Percentiles rank a stretch among this genome's conserved stretches.
Conservation (phyloP, 1,140 invertebrate genomes). For the Apolygus lucorum region DNA sequence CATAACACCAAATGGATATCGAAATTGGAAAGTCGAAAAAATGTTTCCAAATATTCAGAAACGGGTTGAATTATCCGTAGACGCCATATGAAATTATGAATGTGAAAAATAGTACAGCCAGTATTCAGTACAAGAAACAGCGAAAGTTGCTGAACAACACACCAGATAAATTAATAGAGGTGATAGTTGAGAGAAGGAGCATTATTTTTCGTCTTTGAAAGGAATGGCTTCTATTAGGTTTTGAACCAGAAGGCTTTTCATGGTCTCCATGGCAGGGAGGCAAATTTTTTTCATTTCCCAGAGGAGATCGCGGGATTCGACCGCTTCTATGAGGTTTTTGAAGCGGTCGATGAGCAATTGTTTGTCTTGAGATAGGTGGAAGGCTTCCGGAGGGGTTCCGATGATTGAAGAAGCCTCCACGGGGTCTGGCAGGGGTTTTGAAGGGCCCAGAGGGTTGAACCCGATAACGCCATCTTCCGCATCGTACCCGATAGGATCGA, state of each 20-base stretch:
- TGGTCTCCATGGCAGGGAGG: not conserved
- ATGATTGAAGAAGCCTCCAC: not conserved
- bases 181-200: not conserved
- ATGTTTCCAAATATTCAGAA: not conserved
- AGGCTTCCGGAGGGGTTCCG: not conserved
- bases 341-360: not conserved
- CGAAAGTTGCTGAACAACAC: not conserved
- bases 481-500: too few relatives aligned
- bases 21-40: not conserved
- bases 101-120: not conserved
- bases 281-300: conserved; percentile 9
- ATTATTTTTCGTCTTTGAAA: not conserved
- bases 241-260: not conserved
- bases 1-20: too few relatives aligned
- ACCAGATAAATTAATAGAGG: not conserved
- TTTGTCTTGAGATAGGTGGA: not conserved
- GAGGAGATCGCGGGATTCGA: not conserved
- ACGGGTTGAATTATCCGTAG: not conserved
- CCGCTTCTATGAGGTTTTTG: not conserved
- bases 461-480: too few relatives aligned
- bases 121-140: not conserved
- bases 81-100: not conserved
- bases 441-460: too few relatives aligned
- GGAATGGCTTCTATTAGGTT: not conserved
- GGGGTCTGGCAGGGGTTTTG: too few relatives aligned